These are phyloP conservation scores for Thrips palmi DNA, from an alignment of 1,140 invertebrate species.

Conservation along the genomic window DNA sequence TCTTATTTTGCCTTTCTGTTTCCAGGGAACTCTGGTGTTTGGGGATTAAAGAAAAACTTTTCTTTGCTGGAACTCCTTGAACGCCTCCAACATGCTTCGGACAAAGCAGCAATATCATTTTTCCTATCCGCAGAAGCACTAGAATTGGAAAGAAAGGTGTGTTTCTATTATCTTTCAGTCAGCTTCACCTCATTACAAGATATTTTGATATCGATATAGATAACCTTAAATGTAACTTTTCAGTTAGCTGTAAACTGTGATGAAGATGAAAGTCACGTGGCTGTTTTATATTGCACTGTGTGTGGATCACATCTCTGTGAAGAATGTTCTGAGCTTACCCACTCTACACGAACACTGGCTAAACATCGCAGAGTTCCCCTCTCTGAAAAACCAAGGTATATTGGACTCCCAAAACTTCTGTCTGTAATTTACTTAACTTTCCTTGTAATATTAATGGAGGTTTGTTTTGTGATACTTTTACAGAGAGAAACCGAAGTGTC, in stretches of 20 bases:
- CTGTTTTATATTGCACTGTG: constrained; percentile 37
- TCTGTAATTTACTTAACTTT: too few species aligned
- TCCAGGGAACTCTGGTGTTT: constrained; percentile 31
- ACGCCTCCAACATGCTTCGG: constrained; percentile 26
- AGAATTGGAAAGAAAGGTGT: constrained; percentile 28
- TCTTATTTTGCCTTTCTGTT: constrained; percentile 12
- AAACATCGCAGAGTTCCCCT: constrained; percentile 36
- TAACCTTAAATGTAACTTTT: constrained; percentile 8
- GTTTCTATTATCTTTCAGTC: constrained; percentile 7
- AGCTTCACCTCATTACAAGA: not conserved
- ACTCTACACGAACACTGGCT: constrained; percentile 34
- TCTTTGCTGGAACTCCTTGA: constrained; percentile 38
- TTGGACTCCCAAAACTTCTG: too few species aligned
- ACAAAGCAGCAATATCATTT: constrained; percentile 12
- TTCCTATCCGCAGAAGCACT: constrained; percentile 24
- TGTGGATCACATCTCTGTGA: constrained; percentile 37
- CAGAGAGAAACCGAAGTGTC: constrained; percentile 37
- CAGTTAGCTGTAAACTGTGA: constrained; percentile 34
- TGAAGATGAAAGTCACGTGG: constrained; percentile 36
- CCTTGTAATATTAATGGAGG: too few species aligned
- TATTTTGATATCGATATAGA: not conserved
- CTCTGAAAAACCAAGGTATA: constrained; percentile 38
- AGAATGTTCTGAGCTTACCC: constrained; percentile 33
- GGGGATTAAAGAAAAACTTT: constrained; percentile 45
- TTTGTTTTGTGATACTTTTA: too few species aligned